Conservation (phyloP, 2,113 vertebrate species). For the Scartelaos histophorus region DNA sequence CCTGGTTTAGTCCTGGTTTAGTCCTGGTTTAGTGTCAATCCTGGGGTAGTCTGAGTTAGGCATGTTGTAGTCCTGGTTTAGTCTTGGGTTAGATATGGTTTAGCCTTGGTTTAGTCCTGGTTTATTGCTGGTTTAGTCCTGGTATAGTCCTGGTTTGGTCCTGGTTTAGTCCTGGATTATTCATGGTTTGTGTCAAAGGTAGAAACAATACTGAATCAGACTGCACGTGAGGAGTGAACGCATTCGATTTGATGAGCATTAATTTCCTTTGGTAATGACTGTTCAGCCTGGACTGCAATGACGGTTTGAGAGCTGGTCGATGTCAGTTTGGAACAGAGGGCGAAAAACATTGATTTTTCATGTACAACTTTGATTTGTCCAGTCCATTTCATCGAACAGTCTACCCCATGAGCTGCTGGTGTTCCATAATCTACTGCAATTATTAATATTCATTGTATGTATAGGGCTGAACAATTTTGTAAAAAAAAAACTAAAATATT, state of each 20-base stretch:
- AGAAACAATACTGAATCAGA: not conserved
- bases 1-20: not conserved
- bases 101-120: too few relatives aligned
- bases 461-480: not conserved
- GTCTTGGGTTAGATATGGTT: too few relatives aligned
- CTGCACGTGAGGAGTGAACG: not conserved
- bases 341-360: conserved; percentile 57
- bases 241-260: not conserved
- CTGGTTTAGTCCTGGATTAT: too few relatives aligned
- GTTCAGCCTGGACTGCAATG: conserved; percentile 12
- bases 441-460: not conserved
- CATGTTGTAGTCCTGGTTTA: too few relatives aligned
- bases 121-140: too few relatives aligned
- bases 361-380: conserved; percentile 60
- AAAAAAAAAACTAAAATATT: too few relatives aligned
- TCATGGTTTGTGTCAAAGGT: not conserved
- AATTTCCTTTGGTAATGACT: not conserved
- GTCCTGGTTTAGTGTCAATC: too few relatives aligned
- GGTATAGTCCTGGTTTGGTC: too few relatives aligned
- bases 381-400: conserved; percentile 46
- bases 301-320: conserved; percentile 47
- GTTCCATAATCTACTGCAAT: not conserved
- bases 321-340: conserved; percentile 45
- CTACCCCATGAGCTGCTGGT: not conserved
- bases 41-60: too few relatives aligned